phyloP scores from a whole-genome alignment of 1,140 invertebrate species.

The Dreissena rostriformis region DNA sequence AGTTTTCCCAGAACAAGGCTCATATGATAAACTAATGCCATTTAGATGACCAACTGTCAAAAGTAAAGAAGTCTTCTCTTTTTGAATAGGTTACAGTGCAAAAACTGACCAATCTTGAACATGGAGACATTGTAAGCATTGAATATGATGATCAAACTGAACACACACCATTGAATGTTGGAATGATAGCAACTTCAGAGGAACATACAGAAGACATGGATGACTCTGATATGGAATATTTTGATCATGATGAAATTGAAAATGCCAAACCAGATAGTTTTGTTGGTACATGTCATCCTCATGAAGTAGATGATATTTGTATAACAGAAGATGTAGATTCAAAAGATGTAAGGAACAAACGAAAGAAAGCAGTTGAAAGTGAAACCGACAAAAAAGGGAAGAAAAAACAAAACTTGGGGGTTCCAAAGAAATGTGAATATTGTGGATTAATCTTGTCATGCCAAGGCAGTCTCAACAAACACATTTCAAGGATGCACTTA shows the following conservation, averaged over 20 bases:
- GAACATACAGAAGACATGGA: slow-evolving; percentile 11
- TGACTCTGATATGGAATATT: slow-evolving; percentile 47
- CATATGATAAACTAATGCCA: too few relatives aligned
- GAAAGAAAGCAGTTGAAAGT: not conserved
- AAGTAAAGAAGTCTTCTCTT: too few relatives aligned
- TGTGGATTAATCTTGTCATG: slow-evolving; percentile 16
- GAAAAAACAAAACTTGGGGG: not conserved
- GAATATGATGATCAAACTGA: too few relatives aligned
- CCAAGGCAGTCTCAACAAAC: slow-evolving; percentile 1
- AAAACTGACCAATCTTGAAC: too few relatives aligned
- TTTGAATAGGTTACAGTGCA: too few relatives aligned
- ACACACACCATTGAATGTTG: not conserved
- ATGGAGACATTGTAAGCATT: too few relatives aligned
- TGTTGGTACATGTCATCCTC: not conserved
- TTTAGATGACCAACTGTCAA: too few relatives aligned
- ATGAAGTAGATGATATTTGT: not conserved
- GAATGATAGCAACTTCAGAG: not conserved
- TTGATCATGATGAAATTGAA: slow-evolving; percentile 11
- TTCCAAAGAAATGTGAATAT: slow-evolving; percentile 20
- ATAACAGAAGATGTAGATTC: not conserved
- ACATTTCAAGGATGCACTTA: slow-evolving; percentile 27
- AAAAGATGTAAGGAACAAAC: not conserved
- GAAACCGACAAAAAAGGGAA: not conserved
- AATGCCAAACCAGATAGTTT: too few relatives aligned
- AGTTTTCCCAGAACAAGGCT: too few relatives aligned